Evolutionary conservation across 1,140 invertebrate species (phyloP).

Genomic region (Luehdorfia chinensis): DNA sequence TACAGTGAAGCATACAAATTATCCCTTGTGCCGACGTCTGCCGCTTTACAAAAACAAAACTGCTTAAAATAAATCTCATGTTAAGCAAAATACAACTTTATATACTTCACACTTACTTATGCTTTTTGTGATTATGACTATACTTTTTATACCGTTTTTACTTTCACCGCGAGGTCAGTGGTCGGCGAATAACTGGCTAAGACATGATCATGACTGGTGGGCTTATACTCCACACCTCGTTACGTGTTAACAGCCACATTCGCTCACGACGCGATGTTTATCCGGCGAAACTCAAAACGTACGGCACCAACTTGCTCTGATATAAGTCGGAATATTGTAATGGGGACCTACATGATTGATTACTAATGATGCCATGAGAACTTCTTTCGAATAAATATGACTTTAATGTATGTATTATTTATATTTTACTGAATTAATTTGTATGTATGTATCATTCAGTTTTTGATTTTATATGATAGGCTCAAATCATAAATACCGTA

Average conservation of each 20-base stretch:
- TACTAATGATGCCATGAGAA: constrained; percentile 10
- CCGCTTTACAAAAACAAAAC: constrained; percentile 39
- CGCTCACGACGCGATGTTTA: constrained; percentile 72
- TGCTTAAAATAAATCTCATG: constrained; percentile 26
- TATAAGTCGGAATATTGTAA: constrained; percentile 59
- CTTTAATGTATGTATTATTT: no score
- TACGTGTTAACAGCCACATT: constrained; percentile 74
- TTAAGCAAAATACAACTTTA: constrained; percentile 28
- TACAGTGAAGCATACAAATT: constrained; percentile 73
- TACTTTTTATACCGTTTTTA: constrained; percentile 34
- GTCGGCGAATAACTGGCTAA: constrained; percentile 70
- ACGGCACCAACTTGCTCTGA: constrained; percentile 33
- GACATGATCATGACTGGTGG: constrained; percentile 74
- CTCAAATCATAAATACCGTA: no score
- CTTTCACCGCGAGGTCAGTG: constrained; percentile 52
- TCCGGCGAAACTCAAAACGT: constrained; percentile 64
- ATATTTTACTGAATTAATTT: no score
- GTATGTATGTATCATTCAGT: no score
- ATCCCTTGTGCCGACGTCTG: constrained; percentile 63
- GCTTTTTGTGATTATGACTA: constrained; percentile 9
- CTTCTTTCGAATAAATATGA: neutral
- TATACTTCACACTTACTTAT: constrained; percentile 11
- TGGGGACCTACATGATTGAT: constrained; percentile 53
- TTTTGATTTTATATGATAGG: no score
- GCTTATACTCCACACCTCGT: constrained; percentile 73